A percentile compares a stretch with the other conserved stretches of the same genome.
These are phyloP conservation scores for Cathartes aura DNA, from an alignment of 2,113 vertebrate genomes.

Conservation along the genomic window DNA sequence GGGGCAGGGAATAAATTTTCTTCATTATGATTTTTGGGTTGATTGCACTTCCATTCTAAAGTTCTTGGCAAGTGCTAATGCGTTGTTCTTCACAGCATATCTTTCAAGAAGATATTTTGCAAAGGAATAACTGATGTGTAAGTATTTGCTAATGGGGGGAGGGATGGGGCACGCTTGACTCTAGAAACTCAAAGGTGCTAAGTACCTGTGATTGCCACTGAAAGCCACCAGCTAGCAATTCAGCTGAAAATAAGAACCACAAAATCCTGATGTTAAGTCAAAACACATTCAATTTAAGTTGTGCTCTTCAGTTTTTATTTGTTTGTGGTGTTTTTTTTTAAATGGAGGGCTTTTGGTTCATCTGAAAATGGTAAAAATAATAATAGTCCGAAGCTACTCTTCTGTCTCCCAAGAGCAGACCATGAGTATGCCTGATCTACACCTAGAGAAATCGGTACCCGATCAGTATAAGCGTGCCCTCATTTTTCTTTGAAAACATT, in stretches of 20 bases:
- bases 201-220: background rate
- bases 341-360: background rate
- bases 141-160: background rate
- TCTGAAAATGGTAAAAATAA: background rate
- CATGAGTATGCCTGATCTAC: background rate
- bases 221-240: background rate
- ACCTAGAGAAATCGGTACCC: background rate
- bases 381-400: background rate
- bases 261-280: background rate
- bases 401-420: background rate
- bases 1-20: background rate
- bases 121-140: background rate
- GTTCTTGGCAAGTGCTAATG: background rate
- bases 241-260: background rate
- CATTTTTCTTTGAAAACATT: background rate
- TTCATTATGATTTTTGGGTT: background rate
- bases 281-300: background rate
- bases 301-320: background rate
- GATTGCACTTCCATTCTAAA: background rate
- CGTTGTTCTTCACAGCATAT: background rate
- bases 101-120: background rate
- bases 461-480: background rate
- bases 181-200: background rate
- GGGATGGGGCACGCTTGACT: background rate
- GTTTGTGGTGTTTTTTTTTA: background rate